A percentile compares a stretch with the other conserved stretches of the same genome.
phyloP scores from a whole-genome alignment of 2,797 vertebrate genomes.

The Liasis olivaceus region DNA sequence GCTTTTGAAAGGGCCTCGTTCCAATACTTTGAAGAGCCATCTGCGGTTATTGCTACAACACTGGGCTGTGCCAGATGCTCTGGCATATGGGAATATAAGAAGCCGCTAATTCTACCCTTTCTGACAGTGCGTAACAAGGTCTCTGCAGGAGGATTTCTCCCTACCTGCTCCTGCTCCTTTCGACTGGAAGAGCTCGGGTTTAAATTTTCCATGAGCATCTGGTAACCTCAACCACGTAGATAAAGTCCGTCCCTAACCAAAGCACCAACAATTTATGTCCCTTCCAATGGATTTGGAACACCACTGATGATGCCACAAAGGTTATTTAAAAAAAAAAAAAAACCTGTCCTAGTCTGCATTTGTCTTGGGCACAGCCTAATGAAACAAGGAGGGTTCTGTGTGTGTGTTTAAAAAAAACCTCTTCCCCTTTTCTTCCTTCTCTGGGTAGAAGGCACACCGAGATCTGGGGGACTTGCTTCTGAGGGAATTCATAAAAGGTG shows the following conservation, averaged over 20 bases:
- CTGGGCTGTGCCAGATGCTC: neutral
- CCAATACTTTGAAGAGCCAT: neutral
- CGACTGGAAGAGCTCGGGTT: neutral
- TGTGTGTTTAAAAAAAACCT: neutral
- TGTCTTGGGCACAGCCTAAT: neutral
- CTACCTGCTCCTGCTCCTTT: neutral
- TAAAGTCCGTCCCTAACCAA: neutral
- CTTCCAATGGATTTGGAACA: neutral
- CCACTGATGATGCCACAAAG: neutral
- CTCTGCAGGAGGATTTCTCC: neutral
- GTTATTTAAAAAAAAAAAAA: neutral
- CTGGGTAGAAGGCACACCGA: neutral
- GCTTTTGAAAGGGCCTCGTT: neutral
- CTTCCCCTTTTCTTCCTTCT: neutral
- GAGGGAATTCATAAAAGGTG: neutral
- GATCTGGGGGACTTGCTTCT: neutral
- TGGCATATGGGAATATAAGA: neutral
- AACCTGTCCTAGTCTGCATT: neutral
- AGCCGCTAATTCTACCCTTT: neutral
- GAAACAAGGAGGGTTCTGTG: neutral
- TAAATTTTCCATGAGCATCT: neutral
- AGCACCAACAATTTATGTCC: neutral
- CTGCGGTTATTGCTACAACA: neutral
- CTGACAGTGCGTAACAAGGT: neutral
- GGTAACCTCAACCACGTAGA: too few relatives aligned